Evolutionary conservation across 2,113 vertebrate genomes (phyloP), one percentile per base, ranked within the genome.

Genomic region (Sebastes schlegelii): DNA sequence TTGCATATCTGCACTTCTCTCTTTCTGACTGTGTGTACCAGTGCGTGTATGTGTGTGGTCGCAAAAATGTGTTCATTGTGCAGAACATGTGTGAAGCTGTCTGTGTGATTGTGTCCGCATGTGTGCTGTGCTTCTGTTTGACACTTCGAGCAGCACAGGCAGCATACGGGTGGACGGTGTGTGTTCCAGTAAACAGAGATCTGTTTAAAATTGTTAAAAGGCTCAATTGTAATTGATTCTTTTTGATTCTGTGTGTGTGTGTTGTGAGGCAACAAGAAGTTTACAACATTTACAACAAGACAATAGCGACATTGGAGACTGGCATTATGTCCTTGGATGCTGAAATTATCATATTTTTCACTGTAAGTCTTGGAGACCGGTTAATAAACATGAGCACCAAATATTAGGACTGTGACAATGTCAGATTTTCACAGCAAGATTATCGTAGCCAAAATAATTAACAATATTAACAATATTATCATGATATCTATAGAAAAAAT

Each of bases 1-100:
- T 88, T 90, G 82, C 84, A 86, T 88, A 78, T 72, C 66, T 78
- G 51, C 77, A 26, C 79, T 62, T 58, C 48, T 70, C 21, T 46
- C 34, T 54, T 34, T 66, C 51, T 71, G 40, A 42, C 61, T 26
- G 63, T 14, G 23, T 62, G 61, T 19, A 46, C 4, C 0, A 1
- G 11, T 61, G 55, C 57, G 45, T 46, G 67, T 52, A 13, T 69
- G 72, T 76, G 26, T 64, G 10, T 52, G 45, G 40, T 42, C 67
- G 68, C 46, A 19, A 43, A 43, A 65, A 13, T 42, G 74, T 74
- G 70, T 80, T 64, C 19, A 23, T 63, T 72, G 34, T 19, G 0
- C 4, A n/a, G 42, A 62, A n/a, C 57, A 21, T 61, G 63, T 70
- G 61, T 69, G n/a, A 64, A 49, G 46, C 43, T 17, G 48, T 19